Percentiles rank a stretch among this genome's conserved stretches.
phyloP scores from a whole-genome alignment of 2,797 vertebrate genomes.

The Oreochromis grahami region DNA sequence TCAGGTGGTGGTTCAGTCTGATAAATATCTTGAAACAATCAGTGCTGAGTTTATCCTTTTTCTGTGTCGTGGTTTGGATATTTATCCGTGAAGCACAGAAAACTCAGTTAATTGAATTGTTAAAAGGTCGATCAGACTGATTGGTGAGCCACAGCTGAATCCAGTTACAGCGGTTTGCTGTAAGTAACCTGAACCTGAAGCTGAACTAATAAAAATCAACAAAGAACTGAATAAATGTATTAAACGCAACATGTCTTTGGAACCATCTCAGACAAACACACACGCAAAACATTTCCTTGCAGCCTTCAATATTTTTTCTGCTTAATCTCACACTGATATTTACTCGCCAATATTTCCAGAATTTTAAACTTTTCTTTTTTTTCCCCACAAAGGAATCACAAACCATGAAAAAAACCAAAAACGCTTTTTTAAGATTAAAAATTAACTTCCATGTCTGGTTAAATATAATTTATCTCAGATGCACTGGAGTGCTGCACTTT shows the following conservation, averaged over 20 bases:
- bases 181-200: background rate
- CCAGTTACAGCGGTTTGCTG: background rate
- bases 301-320: background rate
- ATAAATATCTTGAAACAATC: background rate
- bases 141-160: background rate
- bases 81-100: background rate
- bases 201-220: background rate
- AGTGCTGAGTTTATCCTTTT: background rate
- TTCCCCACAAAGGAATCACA: fast-evolving
- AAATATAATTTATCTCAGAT: background rate
- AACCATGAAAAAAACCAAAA: fast-evolving
- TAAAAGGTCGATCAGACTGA: background rate
- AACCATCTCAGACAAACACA: background rate
- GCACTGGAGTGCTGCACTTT: background rate
- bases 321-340: background rate
- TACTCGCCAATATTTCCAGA: fast-evolving
- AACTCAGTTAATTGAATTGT: background rate
- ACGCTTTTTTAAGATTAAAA: background rate
- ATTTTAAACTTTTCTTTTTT: fast-evolving
- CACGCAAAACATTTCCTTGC: background rate
- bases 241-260: background rate
- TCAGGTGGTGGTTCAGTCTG: background rate
- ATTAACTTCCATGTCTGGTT: background rate
- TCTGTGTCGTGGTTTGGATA: background rate
- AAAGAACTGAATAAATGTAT: background rate